These are phyloP conservation scores for Dugesia japonica DNA, from an alignment of 2,888 invertebrate genomes.

Conservation along the genomic window DNA sequence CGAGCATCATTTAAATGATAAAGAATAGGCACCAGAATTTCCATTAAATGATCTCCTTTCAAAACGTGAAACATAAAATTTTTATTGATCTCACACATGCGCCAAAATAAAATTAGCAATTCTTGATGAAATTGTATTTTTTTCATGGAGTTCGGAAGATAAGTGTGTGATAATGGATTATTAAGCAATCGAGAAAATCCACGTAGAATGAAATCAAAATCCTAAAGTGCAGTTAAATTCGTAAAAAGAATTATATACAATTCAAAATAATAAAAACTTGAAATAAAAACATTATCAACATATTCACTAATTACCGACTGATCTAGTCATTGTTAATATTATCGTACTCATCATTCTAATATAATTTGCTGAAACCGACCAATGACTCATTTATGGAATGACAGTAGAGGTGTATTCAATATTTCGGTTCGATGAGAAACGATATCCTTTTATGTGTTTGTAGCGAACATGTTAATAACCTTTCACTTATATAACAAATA, in stretches of 20 bases:
- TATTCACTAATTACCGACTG: no score
- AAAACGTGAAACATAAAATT: slow-evolving; percentile 97
- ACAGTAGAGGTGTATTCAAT: no score
- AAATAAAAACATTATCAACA: no score
- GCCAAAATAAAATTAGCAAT: slow-evolving; percentile 90
- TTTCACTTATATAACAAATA: no score
- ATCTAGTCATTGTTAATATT: no score
- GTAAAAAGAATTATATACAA: background rate
- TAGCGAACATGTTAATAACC: no score
- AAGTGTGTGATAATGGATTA: slow-evolving; percentile 86
- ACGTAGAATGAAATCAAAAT: slow-evolving; percentile 76
- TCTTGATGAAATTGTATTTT: slow-evolving; percentile 91
- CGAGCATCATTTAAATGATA: slow-evolving; percentile 92
- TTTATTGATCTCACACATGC: slow-evolving; percentile 98
- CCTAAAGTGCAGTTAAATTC: slow-evolving; percentile 47
- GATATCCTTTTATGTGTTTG: no score
- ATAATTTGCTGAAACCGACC: no score
- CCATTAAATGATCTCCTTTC: slow-evolving; percentile 90
- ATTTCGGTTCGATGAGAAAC: no score
- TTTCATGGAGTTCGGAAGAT: slow-evolving; percentile 77
- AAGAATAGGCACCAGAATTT: slow-evolving; percentile 85
- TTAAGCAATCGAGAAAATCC: slow-evolving; percentile 85
- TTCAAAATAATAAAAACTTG: background rate
- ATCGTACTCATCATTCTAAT: no score
- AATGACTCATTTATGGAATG: no score